Evolutionary conservation across 2,797 vertebrate species (phyloP).

Genomic region (Pseudopleuronectes americanus): DNA sequence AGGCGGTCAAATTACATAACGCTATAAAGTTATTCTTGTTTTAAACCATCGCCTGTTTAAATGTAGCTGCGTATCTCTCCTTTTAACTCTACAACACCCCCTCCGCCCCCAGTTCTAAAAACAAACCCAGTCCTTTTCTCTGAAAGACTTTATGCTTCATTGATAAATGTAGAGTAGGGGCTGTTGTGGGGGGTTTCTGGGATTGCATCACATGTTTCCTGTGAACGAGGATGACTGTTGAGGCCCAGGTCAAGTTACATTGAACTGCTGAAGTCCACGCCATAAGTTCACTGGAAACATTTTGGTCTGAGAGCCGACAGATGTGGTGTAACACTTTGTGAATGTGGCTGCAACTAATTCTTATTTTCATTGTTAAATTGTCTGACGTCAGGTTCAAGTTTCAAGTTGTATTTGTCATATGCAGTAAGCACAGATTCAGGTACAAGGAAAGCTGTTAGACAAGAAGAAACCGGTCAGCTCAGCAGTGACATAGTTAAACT

Average conservation of each 20-base stretch:
- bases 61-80: not conserved
- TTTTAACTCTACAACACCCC: not conserved
- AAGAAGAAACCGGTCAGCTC: too few species aligned
- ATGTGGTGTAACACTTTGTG: not conserved
- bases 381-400: too few species aligned
- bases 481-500: too few species aligned
- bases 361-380: too few species aligned
- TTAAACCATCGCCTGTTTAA: not conserved
- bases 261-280: not conserved
- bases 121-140: slow-evolving; percentile 33
- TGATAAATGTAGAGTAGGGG: slow-evolving; percentile 66
- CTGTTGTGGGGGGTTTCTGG: slow-evolving; percentile 66
- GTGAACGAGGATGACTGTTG: slow-evolving; percentile 21
- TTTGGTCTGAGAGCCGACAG: not conserved
- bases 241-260: slow-evolving; percentile 4
- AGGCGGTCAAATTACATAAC: not conserved
- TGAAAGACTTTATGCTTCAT: slow-evolving; percentile 56
- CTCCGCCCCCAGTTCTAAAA: not conserved
- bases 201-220: slow-evolving; percentile 70
- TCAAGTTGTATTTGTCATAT: too few species aligned
- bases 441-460: too few species aligned
- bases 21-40: not conserved
- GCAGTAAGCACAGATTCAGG: too few species aligned
- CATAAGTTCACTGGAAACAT: slow-evolving; percentile 1
- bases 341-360: not conserved